A percentile compares a stretch with the other conserved stretches of the same genome.
These are phyloP conservation scores for Sycobia sp. DNA, from an alignment of 1,140 invertebrate species.

Conservation along the genomic window DNA sequence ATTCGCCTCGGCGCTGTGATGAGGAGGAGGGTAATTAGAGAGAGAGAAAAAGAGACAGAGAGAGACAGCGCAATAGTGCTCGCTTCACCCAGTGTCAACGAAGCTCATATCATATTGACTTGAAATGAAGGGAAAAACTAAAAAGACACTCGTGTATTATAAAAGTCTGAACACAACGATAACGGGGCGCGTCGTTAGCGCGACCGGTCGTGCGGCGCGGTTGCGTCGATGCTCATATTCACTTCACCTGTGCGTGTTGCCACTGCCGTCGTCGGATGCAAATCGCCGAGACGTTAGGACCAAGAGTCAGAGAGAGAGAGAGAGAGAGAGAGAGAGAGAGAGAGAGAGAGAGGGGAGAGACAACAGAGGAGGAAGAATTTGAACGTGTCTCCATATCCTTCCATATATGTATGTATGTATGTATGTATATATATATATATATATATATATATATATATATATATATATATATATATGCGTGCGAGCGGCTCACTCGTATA, in stretches of 20 bases:
- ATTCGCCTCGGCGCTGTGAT: too few species aligned
- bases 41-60: not conserved
- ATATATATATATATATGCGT: not conserved
- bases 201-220: not conserved
- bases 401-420: too few species aligned
- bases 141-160: too few species aligned
- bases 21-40: not conserved
- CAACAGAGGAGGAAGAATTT: not conserved
- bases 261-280: slow-evolving; percentile 4
- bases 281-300: slow-evolving; percentile 16
- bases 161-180: too few species aligned
- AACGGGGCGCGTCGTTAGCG: too few species aligned
- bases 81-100: too few species aligned
- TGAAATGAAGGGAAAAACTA: too few species aligned
- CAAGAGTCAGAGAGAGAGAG: not conserved
- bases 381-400: too few species aligned
- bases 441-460: too few species aligned
- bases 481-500: not conserved
- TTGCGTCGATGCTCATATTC: too few species aligned
- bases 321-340: not conserved
- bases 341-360: not conserved
- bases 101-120: too few species aligned
- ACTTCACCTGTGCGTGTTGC: not conserved
- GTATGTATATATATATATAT: too few species aligned
- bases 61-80: not conserved